These are phyloP conservation scores for Synergus japonicus DNA, from an alignment of 2,888 invertebrate genomes.

Conservation along the genomic window DNA sequence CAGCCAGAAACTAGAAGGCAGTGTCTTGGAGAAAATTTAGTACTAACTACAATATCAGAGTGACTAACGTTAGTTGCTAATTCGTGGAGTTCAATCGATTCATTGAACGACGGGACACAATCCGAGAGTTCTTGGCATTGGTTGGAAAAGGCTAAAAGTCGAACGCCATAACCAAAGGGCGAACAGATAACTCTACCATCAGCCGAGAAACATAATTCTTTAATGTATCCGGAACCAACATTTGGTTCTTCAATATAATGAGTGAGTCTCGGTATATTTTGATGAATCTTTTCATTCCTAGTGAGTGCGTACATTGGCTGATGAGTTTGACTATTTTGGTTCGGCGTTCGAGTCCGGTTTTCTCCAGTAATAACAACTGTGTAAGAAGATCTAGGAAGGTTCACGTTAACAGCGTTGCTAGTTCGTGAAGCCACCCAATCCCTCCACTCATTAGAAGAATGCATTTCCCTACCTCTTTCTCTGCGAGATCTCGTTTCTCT, in stretches of 20 bases:
- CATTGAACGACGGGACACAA: constrained; percentile 79
- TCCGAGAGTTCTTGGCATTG: constrained; percentile 88
- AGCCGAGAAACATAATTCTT: constrained; percentile 93
- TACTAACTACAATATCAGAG: constrained; percentile 90
- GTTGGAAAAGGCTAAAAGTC: constrained; percentile 89
- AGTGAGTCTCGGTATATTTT: constrained; percentile 88
- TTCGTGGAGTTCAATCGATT: constrained; percentile 81
- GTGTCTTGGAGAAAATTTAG: constrained; percentile 93
- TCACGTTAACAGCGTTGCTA: constrained; percentile 65
- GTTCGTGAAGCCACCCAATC: constrained; percentile 49
- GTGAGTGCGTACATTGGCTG: constrained; percentile 73
- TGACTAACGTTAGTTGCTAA: constrained; percentile 87
- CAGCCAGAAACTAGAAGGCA: constrained; percentile 94
- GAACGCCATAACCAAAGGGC: constrained; percentile 91
- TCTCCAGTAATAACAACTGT: constrained; percentile 75
- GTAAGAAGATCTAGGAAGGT: constrained; percentile 68
- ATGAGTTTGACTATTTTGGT: constrained; percentile 65
- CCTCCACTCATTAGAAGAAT: constrained; percentile 44
- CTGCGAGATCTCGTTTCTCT: constrained; percentile 81
- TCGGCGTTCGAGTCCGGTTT: constrained; percentile 64
- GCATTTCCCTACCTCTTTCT: constrained; percentile 78
- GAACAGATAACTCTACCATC: constrained; percentile 95
- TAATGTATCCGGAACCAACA: constrained; percentile 94
- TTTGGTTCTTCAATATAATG: constrained; percentile 92
- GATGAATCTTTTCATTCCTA: constrained; percentile 80